Base-by-base conservation (phyloP, 2,113 vertebrate species). In the Caretta caretta region DNA sequence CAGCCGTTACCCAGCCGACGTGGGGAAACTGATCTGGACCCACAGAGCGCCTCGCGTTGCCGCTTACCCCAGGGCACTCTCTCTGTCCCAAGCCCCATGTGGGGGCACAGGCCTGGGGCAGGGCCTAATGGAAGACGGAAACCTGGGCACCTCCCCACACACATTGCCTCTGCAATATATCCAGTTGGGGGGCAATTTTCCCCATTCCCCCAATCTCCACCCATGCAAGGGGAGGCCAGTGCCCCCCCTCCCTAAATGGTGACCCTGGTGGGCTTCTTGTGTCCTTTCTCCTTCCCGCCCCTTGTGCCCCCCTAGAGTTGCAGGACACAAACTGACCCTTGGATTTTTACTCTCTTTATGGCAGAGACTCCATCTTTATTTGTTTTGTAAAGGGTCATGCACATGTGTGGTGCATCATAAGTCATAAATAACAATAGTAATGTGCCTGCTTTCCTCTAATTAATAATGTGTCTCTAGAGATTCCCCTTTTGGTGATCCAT, bases 351-450 rank as follows among this genome's bases (percentile, higher is more conserved):
- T 22, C 4, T 2, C 31, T 83, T 95, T 81, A 59, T 88, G 90
- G 92, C 92, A 95, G 75, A 29, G 65, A 87, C 72, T 51, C 38
- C 75, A 65, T 82, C 24, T 94, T 81, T 92, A 91, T 95, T 95
- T 96, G 83, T 78, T 97, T 97, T 88, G 80, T 76, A 51, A 96
- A 97, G 92, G 87, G 87, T 42, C 24, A 93, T 49, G 75, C 84
- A 93, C 65, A 92, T 96, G 86, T 96, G 87, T 75, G 59, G 48
- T 94, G 78, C 46, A 79, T 86, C 35, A 48, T 80, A 91, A 84
- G 42, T 59, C 54, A 92, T 96, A 95, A 96, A 96, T 94, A 96
- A 92, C 72, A 59, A n/a, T 83, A 95, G 86, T 91, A 96, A 89
- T 92, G 79, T 87, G 81, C 79, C 27, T 10, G 10, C 50, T 96